Evolutionary conservation across 2,797 vertebrate genomes (phyloP).

Genomic region (Potorous gilbertii): DNA sequence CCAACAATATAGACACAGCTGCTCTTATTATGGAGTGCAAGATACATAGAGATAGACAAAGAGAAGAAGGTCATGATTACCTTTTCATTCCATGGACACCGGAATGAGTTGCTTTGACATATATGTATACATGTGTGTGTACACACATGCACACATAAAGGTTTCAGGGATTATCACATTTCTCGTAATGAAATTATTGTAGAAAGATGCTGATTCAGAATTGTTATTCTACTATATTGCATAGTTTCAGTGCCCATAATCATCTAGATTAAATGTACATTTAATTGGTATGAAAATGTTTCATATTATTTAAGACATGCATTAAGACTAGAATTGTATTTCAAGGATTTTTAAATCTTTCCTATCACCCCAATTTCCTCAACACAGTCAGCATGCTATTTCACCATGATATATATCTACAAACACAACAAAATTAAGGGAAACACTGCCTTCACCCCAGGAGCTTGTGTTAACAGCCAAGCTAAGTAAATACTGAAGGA

Average conservation of each 20-base stretch:
- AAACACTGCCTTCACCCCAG: slow-evolving; percentile 52
- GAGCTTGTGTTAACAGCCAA: slow-evolving; percentile 52
- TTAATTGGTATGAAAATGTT: slow-evolving; percentile 38
- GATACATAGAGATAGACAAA: not conserved
- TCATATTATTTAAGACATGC: slow-evolving; percentile 29
- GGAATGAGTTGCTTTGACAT: not conserved
- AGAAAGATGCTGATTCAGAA: slow-evolving; percentile 33
- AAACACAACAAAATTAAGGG: slow-evolving; percentile 24
- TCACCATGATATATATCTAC: slow-evolving; percentile 20
- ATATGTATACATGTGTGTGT: not conserved
- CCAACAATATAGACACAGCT: not conserved
- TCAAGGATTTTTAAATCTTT: slow-evolving; percentile 48
- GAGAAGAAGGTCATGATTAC: not conserved
- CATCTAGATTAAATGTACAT: slow-evolving; percentile 3
- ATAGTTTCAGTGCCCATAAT: slow-evolving; percentile 24
- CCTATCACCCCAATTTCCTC: slow-evolving; percentile 33
- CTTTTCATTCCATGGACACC: not conserved
- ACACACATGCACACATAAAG: not conserved
- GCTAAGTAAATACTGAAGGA: slow-evolving; percentile 48
- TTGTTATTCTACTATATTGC: not conserved
- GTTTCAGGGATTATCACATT: not conserved
- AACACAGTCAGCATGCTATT: slow-evolving; percentile 33
- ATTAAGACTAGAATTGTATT: not conserved
- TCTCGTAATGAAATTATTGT: not conserved
- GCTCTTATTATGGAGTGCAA: not conserved